phyloP scores from a whole-genome alignment of 2,113 vertebrate genomes.

The Colistium nudipinnis region DNA sequence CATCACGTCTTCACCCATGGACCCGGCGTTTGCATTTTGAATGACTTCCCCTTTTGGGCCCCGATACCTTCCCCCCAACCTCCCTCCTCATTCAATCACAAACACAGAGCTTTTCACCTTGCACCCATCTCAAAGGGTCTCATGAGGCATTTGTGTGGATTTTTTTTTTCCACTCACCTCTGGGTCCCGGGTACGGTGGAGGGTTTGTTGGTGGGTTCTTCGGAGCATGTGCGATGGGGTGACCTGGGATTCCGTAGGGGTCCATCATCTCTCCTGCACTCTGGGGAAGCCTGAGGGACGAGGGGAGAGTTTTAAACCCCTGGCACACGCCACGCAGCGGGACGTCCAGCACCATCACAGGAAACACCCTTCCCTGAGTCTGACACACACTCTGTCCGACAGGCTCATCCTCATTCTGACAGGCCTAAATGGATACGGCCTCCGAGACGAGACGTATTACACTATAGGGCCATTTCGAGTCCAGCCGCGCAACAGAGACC shows the following conservation, averaged over 20 bases:
- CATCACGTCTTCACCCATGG: conserved; percentile 50
- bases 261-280: conserved; percentile 51
- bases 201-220: conserved; percentile 69
- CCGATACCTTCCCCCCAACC: conserved; percentile 22
- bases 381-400: conserved; percentile 1
- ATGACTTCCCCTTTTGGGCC: conserved; percentile 44
- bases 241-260: conserved; percentile 63
- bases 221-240: conserved; percentile 68
- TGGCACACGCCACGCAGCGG: neutral
- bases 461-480: neutral
- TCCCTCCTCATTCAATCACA: conserved; percentile 31
- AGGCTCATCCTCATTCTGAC: conserved; percentile 9
- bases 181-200: conserved; percentile 75
- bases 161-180: conserved; percentile 59
- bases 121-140: too few relatives aligned
- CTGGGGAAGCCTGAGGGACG: conserved; percentile 31
- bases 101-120: conserved; percentile 41
- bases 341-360: conserved; percentile 12
- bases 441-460: neutral
- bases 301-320: conserved; percentile 9
- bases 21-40: conserved; percentile 17
- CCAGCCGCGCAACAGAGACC: neutral
- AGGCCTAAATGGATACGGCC: neutral
- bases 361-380: conserved; percentile 29
- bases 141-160: neutral